phyloP scores from a whole-genome alignment of 2,888 invertebrate species.

The Argyra leucocephala region DNA sequence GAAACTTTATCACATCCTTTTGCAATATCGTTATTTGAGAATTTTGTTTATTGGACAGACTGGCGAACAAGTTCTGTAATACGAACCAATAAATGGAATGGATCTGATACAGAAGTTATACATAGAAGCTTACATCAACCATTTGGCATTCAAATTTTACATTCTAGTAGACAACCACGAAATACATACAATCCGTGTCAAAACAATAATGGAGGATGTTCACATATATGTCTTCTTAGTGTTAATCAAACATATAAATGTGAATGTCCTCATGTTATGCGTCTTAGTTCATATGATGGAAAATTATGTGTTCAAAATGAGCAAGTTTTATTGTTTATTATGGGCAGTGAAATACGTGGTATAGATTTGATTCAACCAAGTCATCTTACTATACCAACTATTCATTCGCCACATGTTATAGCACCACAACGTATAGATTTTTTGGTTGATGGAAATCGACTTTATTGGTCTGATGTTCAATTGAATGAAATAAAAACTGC shows the following conservation, averaged over 20 bases:
- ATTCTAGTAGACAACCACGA: slow-evolving; percentile 63
- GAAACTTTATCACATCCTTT: slow-evolving; percentile 78
- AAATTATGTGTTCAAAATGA: slow-evolving; percentile 58
- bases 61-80: slow-evolving; percentile 83
- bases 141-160: slow-evolving; percentile 78
- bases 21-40: slow-evolving; percentile 75
- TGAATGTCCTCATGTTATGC: slow-evolving; percentile 82
- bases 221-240: slow-evolving; percentile 60
- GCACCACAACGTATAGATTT: slow-evolving; percentile 63
- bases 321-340: slow-evolving; percentile 66
- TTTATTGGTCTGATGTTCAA: slow-evolving; percentile 72
- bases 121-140: slow-evolving; percentile 79
- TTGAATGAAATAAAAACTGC: slow-evolving; percentile 65
- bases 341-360: slow-evolving; percentile 69
- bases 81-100: slow-evolving; percentile 81
- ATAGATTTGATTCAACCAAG: slow-evolving; percentile 67
- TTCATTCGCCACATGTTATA: slow-evolving; percentile 50
- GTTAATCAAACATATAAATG: slow-evolving; percentile 56
- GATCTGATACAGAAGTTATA: slow-evolving; percentile 64
- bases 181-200: slow-evolving; percentile 55
- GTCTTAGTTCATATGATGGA: slow-evolving; percentile 53
- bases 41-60: slow-evolving; percentile 87
- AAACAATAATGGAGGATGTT: slow-evolving; percentile 62
- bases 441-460: slow-evolving; percentile 52
- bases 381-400: slow-evolving; percentile 72